phyloP scores from a whole-genome alignment of 2,888 invertebrate genomes.

The Automeris io region DNA sequence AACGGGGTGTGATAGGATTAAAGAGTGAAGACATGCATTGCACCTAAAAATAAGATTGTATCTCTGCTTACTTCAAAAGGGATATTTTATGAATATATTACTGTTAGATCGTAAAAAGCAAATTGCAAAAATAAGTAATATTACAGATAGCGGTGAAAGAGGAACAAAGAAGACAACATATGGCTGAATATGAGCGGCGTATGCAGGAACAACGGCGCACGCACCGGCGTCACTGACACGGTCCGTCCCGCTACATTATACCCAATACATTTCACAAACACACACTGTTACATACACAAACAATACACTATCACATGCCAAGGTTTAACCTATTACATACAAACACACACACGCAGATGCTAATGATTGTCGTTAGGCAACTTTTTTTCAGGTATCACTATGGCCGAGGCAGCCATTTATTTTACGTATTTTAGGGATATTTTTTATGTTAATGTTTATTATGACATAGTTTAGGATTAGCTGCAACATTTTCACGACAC shows the following conservation, averaged over 20 bases:
- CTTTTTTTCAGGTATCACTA: slow-evolving; percentile 55
- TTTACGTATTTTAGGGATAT: slow-evolving; percentile 33
- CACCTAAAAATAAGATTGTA: too few relatives aligned
- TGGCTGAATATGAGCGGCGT: slow-evolving; percentile 90
- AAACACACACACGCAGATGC: slow-evolving; percentile 6
- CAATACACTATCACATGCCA: slow-evolving; percentile 12
- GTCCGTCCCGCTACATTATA: slow-evolving; percentile 58
- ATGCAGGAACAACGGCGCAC: slow-evolving; percentile 83
- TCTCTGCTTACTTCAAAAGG: too few relatives aligned
- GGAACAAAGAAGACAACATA: slow-evolving; percentile 89
- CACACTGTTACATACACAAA: slow-evolving; percentile 12
- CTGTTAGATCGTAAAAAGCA: too few relatives aligned
- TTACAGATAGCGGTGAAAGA: slow-evolving; percentile 91
- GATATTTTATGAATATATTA: too few relatives aligned
- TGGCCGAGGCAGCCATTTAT: slow-evolving; percentile 25
- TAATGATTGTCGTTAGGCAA: slow-evolving; percentile 42
- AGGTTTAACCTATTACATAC: background rate
- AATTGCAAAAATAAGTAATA: background rate
- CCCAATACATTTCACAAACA: slow-evolving; percentile 20
- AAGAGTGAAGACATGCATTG: too few relatives aligned
- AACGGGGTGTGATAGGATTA: too few relatives aligned
- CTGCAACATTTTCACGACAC: slow-evolving; percentile 37
- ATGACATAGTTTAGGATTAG: slow-evolving; percentile 41
- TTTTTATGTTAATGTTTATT: slow-evolving; percentile 42
- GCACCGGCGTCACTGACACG: slow-evolving; percentile 71